A percentile compares a stretch with the other conserved stretches of the same genome.
These are phyloP conservation scores for Monodelphis domestica DNA, from an alignment of 2,797 vertebrate species.

Conservation along the genomic window DNA sequence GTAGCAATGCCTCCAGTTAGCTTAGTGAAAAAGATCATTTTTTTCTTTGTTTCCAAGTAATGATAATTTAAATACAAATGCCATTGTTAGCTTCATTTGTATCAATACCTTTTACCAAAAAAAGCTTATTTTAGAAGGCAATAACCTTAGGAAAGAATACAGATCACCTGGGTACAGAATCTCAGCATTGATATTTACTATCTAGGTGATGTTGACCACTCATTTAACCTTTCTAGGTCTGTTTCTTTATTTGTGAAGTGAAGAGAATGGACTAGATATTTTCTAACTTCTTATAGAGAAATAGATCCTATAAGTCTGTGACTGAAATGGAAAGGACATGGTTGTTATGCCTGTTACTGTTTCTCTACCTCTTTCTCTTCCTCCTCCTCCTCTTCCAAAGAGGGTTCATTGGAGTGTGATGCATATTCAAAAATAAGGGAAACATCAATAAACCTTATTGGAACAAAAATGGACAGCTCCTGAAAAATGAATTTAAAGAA, in stretches of 20 bases:
- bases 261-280: no score
- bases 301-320: background rate
- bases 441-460: background rate
- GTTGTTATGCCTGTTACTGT: background rate
- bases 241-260: background rate
- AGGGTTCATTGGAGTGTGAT: background rate
- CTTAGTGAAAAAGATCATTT: background rate
- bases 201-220: background rate
- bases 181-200: background rate
- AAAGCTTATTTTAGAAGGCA: slow-evolving; percentile 48
- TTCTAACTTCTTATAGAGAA: background rate
- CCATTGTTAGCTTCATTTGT: background rate
- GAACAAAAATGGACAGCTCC: background rate
- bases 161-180: background rate
- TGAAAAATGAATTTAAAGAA: background rate
- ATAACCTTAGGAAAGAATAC: background rate
- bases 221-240: background rate
- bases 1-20: background rate
- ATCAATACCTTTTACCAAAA: slow-evolving; percentile 13
- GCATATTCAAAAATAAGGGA: background rate
- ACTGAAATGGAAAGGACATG: background rate
- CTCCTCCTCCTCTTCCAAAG: background rate
- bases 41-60: slow-evolving; percentile 18
- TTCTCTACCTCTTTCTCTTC: background rate
- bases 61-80: background rate